These are phyloP conservation scores for Schizothorax lantsangensis DNA, from an alignment of 2,797 vertebrate genomes.

Conservation along the genomic window DNA sequence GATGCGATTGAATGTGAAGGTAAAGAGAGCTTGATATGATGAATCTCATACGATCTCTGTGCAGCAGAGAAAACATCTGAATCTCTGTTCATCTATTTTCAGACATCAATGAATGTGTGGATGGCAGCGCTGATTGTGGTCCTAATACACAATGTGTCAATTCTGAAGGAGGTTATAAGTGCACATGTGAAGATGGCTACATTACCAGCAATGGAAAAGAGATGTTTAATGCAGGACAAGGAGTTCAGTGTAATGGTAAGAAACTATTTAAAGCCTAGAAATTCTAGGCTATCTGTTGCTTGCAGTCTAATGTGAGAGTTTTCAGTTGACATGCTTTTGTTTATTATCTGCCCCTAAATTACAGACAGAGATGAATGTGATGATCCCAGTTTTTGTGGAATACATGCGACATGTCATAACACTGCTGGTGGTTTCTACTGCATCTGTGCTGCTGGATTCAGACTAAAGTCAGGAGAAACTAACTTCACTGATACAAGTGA, in stretches of 20 bases:
- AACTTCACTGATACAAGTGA: constrained; percentile 35
- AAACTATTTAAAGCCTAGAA: background rate
- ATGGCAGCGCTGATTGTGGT: constrained; percentile 50
- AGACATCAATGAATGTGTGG: constrained; percentile 68
- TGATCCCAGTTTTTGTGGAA: constrained; percentile 48
- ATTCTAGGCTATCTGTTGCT: background rate
- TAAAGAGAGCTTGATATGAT: constrained; percentile 47
- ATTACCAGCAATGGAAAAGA: background rate
- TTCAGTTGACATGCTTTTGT: background rate
- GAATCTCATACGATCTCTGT: background rate
- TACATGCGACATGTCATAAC: constrained; percentile 64
- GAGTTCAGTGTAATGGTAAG: constrained; percentile 64
- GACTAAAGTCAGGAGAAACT: constrained; percentile 51
- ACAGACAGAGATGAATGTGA: constrained; percentile 70
- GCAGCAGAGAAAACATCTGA: background rate
- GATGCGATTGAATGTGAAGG: background rate
- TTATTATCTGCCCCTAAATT: background rate
- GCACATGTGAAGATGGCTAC: constrained; percentile 66
- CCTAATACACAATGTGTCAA: constrained; percentile 40
- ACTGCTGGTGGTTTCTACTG: constrained; percentile 64
- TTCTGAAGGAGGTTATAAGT: background rate
- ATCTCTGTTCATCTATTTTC: constrained; percentile 11
- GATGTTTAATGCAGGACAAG: rapidly evolving
- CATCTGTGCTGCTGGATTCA: constrained; percentile 65
- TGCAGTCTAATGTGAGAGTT: background rate